Base-by-base conservation (phyloP, 35 echinoderm and acorn worm species). In the Apostichopus californicus region DNA sequence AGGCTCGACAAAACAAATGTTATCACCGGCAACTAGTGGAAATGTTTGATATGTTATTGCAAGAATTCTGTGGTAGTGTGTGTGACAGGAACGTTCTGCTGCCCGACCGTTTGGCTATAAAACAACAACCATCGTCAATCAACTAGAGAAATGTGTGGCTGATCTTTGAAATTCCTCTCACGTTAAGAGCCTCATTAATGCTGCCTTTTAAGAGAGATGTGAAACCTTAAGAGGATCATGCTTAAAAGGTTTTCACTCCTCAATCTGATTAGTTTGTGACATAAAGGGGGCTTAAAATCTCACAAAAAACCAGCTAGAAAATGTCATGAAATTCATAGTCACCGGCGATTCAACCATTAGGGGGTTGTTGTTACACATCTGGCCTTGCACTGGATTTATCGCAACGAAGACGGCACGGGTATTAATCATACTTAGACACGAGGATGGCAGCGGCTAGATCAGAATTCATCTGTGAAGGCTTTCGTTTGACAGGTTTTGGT, bases 161-260 rank as follows among this genome's bases (percentile, higher is more conserved):
- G 55, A 85, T 85, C 81, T 85, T 85, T 85, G 55, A 85, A 85
- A 85, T 85, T 85, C 81, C 81, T 85, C 55, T 85, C 81, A 85
- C 81, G 81, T 85, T 57, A 59, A 85, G 81, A 85, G 81, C 81
- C 81, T 85, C 81, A 59, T 85, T 85, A 85, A 85, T 85, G 81
- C 81, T 85, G 55, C 81, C 81, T 85, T 85, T 75, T 85, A 59
- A 85, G 54, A 85, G 81, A 85, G 81, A 85, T 85, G 57, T 85
- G 55, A 85, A 85, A 85, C 81, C 81, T 85, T 58, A 85, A 85
- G 81, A 85, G 81, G 81, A 85, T 85, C 81, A 85, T 59, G 18
- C 81, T 85, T 85, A 85, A 85, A 85, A 85, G 81, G 81, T 85
- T 85, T 85, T 85, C 81, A 55, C 81, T 85, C 23, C 56, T 58